Evolutionary conservation across 2,113 vertebrate genomes (phyloP).

Genomic region (Pomatorhinus ruficollis): DNA sequence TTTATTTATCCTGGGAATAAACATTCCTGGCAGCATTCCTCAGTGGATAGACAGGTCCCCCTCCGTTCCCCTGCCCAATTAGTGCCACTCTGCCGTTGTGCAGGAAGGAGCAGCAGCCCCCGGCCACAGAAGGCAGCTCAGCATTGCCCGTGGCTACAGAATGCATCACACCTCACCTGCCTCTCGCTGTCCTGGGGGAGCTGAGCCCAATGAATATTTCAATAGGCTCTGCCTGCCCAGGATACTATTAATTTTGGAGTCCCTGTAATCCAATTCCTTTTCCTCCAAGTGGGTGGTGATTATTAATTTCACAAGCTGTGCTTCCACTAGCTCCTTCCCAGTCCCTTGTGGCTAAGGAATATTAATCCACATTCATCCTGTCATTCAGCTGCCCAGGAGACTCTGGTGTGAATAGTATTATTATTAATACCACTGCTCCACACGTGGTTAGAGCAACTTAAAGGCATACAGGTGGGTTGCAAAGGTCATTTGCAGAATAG

Average conservation of each 20-base stretch:
- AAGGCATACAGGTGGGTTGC: neutral
- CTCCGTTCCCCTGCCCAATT: neutral
- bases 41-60: neutral
- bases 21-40: neutral
- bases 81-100: neutral
- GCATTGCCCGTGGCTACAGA: neutral
- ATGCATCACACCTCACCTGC: neutral
- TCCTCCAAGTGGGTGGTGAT: conserved; percentile 64
- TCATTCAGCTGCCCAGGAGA: conserved; percentile 67
- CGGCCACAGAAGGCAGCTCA: neutral
- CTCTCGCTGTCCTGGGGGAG: neutral
- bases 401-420: conserved; percentile 39
- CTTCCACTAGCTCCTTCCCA: conserved; percentile 48
- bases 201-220: conserved; percentile 58
- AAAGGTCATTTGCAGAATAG: neutral
- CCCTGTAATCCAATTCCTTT: conserved; percentile 61
- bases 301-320: conserved; percentile 64
- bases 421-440: conserved; percentile 46
- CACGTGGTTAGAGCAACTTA: neutral
- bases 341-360: conserved; percentile 57
- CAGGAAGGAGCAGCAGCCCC: neutral
- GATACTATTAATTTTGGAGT: conserved; percentile 63
- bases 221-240: conserved; percentile 18
- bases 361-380: conserved; percentile 67
- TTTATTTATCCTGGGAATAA: neutral